Conservation (phyloP, 1,140 invertebrate species). For the Matsumurasca onukii region DNA sequence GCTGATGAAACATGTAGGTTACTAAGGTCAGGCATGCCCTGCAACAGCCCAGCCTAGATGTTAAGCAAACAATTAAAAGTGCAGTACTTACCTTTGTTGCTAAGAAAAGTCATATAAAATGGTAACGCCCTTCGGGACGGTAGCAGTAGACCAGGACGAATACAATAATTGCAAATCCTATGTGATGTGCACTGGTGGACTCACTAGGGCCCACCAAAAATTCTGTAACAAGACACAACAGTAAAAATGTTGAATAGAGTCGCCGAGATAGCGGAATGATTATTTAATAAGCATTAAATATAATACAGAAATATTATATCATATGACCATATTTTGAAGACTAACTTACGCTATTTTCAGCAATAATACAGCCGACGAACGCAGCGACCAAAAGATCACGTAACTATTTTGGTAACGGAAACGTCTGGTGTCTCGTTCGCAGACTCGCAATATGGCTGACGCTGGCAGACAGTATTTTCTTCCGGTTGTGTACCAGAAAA, state of each 20-base stretch:
- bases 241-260: too few relatives aligned
- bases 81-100: slow-evolving; percentile 38
- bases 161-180: slow-evolving; percentile 16
- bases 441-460: too few relatives aligned
- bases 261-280: too few relatives aligned
- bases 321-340: too few relatives aligned
- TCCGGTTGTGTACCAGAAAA: too few relatives aligned
- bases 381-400: slow-evolving; percentile 7
- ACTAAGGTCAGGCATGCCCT: too few relatives aligned
- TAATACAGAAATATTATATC: too few relatives aligned
- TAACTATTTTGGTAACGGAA: slow-evolving; percentile 23
- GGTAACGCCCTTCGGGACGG: slow-evolving; percentile 42
- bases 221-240: slow-evolving; percentile 12
- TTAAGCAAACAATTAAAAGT: too few relatives aligned
- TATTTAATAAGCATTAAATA: too few relatives aligned
- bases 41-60: too few relatives aligned
- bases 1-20: too few relatives aligned
- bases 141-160: slow-evolving; percentile 36
- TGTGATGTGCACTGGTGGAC: slow-evolving; percentile 30
- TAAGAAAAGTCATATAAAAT: slow-evolving; percentile 44
- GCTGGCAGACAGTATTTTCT: too few relatives aligned
- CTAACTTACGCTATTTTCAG: slow-evolving; percentile 7
- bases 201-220: slow-evolving; percentile 12
- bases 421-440: slow-evolving; percentile 7
- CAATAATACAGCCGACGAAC: slow-evolving; percentile 16